Percentiles rank a stretch among this genome's conserved stretches.
phyloP scores from a whole-genome alignment of 2,113 vertebrate genomes.

The Corythaeola cristata region DNA sequence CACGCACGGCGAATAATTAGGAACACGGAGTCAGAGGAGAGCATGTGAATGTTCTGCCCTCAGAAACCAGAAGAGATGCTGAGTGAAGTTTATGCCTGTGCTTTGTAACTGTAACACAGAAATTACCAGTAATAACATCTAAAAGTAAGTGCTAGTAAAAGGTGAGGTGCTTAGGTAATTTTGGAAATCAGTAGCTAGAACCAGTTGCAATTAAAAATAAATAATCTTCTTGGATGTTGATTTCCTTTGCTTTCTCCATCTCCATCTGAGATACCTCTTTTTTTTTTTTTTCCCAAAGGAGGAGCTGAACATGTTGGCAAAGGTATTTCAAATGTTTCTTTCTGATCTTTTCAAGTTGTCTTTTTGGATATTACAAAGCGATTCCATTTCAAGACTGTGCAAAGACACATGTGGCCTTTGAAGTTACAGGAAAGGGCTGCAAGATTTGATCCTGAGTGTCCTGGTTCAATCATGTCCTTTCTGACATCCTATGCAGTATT shows the following conservation, averaged over 20 bases:
- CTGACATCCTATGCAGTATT: not conserved
- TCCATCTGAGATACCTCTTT: not conserved
- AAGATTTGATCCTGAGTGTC: not conserved
- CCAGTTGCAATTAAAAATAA: not conserved
- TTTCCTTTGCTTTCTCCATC: not conserved
- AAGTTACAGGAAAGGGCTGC: not conserved
- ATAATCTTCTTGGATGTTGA: not conserved
- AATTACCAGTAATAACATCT: not conserved
- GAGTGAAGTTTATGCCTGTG: constrained; percentile 4
- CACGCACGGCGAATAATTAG: not conserved
- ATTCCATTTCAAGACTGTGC: not conserved
- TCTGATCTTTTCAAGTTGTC: not conserved
- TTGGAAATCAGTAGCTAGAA: constrained; percentile 9
- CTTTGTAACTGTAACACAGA: not conserved
- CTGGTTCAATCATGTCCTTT: not conserved
- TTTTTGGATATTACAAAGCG: not conserved
- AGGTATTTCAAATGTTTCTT: not conserved
- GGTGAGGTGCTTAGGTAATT: not conserved
- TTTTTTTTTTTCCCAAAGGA: not conserved
- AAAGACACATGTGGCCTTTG: not conserved
- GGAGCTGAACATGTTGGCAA: not conserved
- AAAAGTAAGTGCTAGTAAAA: not conserved
- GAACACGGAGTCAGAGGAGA: not conserved
- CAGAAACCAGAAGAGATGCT: not conserved
- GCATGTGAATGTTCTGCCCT: constrained; percentile 10